A percentile compares a stretch with the other conserved stretches of the same genome.
Conservation (phyloP, 2,113 vertebrate species). For the Nannobrachium achirus region DNA sequence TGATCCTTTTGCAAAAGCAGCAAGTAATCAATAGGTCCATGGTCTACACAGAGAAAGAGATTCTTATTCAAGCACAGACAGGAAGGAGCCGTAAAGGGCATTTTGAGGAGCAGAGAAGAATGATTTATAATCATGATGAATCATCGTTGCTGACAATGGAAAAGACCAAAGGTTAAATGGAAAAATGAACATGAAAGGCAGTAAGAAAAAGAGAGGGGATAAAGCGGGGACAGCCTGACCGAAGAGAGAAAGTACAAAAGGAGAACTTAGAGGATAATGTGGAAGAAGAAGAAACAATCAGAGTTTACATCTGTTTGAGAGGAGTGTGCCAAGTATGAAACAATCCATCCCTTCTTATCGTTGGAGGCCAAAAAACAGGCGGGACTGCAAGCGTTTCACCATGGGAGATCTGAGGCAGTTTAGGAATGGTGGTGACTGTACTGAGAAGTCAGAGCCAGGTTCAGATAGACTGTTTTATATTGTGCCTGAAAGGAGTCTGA, state of each 20-base stretch:
- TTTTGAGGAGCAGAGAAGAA: constrained; percentile 36
- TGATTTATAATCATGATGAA: constrained; percentile 41
- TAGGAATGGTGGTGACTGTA: constrained; percentile 33
- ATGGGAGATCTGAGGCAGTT: constrained; percentile 58
- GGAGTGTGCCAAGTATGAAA: constrained; percentile 60
- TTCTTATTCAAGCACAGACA: constrained; percentile 23
- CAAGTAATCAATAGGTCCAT: constrained; percentile 39
- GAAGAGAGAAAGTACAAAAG: constrained; percentile 9
- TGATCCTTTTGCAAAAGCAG: background rate
- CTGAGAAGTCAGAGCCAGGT: constrained; percentile 36
- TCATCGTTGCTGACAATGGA: constrained; percentile 23
- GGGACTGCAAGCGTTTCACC: constrained; percentile 59
- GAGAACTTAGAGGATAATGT: constrained; percentile 40
- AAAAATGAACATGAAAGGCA: constrained; percentile 25
- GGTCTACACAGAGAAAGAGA: constrained; percentile 30
- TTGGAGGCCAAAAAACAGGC: constrained; percentile 50
- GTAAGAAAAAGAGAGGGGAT: background rate
- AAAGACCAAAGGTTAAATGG: constrained; percentile 46
- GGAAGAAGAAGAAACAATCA: constrained; percentile 52
- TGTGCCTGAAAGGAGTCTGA: constrained; percentile 18
- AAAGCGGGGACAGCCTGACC: constrained; percentile 8
- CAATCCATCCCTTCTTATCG: constrained; percentile 69
- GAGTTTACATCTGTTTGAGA: constrained; percentile 64
- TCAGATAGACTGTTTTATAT: constrained; percentile 27
- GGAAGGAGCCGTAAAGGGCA: constrained; percentile 47